These are phyloP conservation scores for Ametastegia equiseti DNA, from an alignment of 2,888 invertebrate species.

Conservation along the genomic window DNA sequence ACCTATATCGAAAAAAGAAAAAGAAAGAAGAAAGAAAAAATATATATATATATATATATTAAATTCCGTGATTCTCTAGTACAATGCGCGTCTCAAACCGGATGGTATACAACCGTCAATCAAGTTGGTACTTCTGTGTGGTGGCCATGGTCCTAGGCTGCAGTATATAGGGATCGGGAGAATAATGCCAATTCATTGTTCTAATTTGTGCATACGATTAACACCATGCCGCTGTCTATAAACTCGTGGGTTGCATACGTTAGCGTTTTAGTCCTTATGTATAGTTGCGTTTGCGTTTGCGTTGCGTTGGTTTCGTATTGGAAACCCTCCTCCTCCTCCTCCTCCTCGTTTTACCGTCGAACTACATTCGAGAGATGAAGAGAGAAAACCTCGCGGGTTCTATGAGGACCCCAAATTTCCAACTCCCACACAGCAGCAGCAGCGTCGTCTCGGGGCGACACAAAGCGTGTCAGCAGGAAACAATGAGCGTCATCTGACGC, in stretches of 20 bases:
- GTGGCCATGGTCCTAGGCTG: neutral
- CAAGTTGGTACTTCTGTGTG: constrained; percentile 43
- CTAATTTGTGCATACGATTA: constrained; percentile 75
- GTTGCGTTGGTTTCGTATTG: constrained; percentile 48
- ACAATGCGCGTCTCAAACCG: constrained; percentile 38
- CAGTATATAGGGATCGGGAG: constrained; percentile 51
- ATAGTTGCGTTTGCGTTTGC: constrained; percentile 48
- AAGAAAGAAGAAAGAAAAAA: too few species aligned
- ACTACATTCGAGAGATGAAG: constrained; percentile 31
- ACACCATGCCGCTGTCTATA: constrained; percentile 63
- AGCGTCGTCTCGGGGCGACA: constrained; percentile 59
- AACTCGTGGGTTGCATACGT: constrained; percentile 14
- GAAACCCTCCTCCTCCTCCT: neutral
- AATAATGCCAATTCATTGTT: constrained; percentile 74
- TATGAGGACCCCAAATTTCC: constrained; percentile 54
- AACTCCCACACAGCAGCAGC: constrained; percentile 68
- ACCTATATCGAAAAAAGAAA: neutral
- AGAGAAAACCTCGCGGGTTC: constrained; percentile 16
- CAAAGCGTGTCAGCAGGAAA: constrained; percentile 73
- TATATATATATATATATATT: too few species aligned
- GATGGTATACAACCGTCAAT: constrained; percentile 38
- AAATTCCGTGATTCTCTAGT: constrained; percentile 28
- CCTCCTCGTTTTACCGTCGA: neutral
- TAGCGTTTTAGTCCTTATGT: constrained; percentile 14
- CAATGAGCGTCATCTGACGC: constrained; percentile 74